Evolutionary conservation across 2,888 invertebrate genomes (phyloP), one percentile per base, ranked within the genome.

Genomic region (Morpho helenor): DNA sequence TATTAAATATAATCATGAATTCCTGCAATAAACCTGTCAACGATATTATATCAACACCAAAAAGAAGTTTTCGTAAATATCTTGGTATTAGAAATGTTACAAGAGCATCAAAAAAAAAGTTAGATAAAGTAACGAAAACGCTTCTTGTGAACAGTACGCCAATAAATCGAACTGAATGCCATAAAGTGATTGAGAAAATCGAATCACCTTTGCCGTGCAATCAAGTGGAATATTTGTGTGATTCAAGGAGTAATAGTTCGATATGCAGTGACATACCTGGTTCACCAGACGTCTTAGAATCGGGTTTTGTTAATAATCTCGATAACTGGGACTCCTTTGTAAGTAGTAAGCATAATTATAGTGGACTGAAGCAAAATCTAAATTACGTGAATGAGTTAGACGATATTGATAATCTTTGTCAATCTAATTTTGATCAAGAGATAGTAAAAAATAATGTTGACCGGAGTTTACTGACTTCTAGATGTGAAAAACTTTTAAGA

Each of bases 161-260:
- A 53, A 72, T 76, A 7, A 72, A 61, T 52, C 59, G 68, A 16
- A 70, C 71, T 58, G 59, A 68, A 23, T 56, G 66, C 16, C 49
- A 68, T 23, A 66, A 7, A 7, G 55, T 56, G 7, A n/a, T 42
- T 42, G 70, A 72, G 8, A 74, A 73, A 61, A 77, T 82, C 66
- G 86, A 85, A 49, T 89, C 88, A 16, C 84, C 86, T 50, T 69
- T 90, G 60, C 89, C 89, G 5, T 87, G 86, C 46, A 90, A 89
- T 72, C 89, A 90, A 78, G 76, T 83, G 10, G 84, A 90, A 67
- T 89, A 80, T 70, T 66, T 88, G 42, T 72, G 75, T 59, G 80
- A 84, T 59, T 82, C 85, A 0, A 75, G 70, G 9, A 78, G 77
- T 52, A 79, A 72, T 45, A 78, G 71, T 67, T 76, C 75, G 2